Base-by-base conservation (phyloP, 2,797 vertebrate species). In the Chanos chanos region DNA sequence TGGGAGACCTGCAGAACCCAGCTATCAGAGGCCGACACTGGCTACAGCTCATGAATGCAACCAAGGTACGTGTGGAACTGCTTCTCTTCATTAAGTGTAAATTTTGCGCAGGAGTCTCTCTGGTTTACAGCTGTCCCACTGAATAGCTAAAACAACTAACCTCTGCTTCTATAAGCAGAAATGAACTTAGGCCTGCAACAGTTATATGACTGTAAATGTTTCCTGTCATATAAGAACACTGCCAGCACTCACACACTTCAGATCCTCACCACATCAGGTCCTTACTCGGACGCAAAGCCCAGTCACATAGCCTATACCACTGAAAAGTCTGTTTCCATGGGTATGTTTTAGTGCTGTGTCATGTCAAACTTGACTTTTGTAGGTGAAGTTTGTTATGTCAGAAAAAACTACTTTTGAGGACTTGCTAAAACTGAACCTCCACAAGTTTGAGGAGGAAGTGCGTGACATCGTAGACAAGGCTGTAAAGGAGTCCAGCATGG, bases 311-410 rank as follows among this genome's bases (percentile, higher is more conserved):
- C n/a, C 8, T 28, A 55, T 19, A 19, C 2, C 30, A 33, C 16
- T 3, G 31, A 9, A 1, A 2, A 30, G 22, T 41, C 18, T n/a
- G 15, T 18, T 12, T 16, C 1, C n/a, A n/a, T n/a, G n/a, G n/a
- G n/a, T n/a, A n/a, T n/a, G n/a, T n/a, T n/a, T n/a, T n/a, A n/a
- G n/a, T n/a, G n/a, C n/a, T n/a, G n/a, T n/a, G n/a, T n/a, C n/a
- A n/a, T n/a, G n/a, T n/a, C n/a, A n/a, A n/a, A n/a, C n/a, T n/a
- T n/a, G n/a, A n/a, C n/a, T n/a, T 36, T 7, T 59, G 4, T 41
- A 92, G 87, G 87, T 87, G 48, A 85, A 77, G 44, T 90, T 94
- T 82, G 75, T 88, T 61, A 90, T 92, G 87, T 87, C 89, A n/a
- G 77, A 85, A 57, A 66, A 82, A 75, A 87, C 88, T 21, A 88